These are phyloP conservation scores for Lampris incognitus DNA, from an alignment of 2,113 vertebrate genomes.

Conservation along the genomic window DNA sequence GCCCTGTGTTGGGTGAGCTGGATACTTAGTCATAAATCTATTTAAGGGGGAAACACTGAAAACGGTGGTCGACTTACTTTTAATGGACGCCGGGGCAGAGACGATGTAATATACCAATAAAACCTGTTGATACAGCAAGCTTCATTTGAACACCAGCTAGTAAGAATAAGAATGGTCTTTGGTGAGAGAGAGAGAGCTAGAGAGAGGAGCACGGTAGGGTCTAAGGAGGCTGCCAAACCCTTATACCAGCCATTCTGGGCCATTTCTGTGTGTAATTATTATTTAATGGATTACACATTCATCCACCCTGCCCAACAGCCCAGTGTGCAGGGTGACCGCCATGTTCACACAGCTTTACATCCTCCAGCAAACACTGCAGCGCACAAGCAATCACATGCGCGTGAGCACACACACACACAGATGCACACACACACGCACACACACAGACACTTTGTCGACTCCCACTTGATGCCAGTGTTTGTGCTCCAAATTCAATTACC, in stretches of 20 bases:
- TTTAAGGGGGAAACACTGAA: not conserved
- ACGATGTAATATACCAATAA: not conserved
- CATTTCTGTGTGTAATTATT: slow-evolving; percentile 89
- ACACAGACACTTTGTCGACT: slow-evolving; percentile 32
- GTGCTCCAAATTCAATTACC: slow-evolving; percentile 99
- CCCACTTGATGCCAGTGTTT: slow-evolving; percentile 91
- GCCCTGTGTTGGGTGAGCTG: not conserved
- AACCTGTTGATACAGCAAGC: not conserved
- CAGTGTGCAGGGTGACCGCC: slow-evolving; percentile 83
- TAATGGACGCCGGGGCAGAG: not conserved
- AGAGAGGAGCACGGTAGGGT: slow-evolving; percentile 14
- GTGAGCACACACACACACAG: slow-evolving; percentile 12
- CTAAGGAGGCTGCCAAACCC: not conserved
- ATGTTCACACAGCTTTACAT: slow-evolving; percentile 81
- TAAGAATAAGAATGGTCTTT: not conserved
- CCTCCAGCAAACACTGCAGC: slow-evolving; percentile 68
- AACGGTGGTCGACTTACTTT: not conserved
- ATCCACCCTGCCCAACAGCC: slow-evolving; percentile 89
- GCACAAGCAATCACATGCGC: not conserved
- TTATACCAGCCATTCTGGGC: slow-evolving; percentile 53
- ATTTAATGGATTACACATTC: slow-evolving; percentile 99
- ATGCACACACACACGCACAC: slow-evolving; percentile 59
- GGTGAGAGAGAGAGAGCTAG: not conserved
- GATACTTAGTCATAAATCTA: not conserved
- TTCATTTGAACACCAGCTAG: not conserved